Evolutionary conservation across 2,888 invertebrate genomes (phyloP).

Genomic region (Uropetala carovei): DNA sequence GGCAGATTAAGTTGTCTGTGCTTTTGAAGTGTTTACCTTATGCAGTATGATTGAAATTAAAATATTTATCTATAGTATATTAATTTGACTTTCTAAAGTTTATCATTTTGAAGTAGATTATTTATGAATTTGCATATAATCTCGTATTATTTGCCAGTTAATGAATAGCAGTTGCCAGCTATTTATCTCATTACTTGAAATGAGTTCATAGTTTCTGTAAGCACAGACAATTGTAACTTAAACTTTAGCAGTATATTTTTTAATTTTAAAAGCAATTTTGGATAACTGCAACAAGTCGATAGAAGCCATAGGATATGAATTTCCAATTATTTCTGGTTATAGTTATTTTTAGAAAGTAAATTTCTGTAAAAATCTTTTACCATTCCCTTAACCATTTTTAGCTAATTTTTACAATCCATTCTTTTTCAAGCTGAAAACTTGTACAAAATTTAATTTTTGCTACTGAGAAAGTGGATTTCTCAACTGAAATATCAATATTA

Average conservation of each 20-base stretch:
- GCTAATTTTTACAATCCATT: neutral
- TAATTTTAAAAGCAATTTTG: no score
- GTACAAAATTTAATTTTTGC: neutral
- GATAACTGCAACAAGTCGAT: neutral
- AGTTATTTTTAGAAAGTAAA: neutral
- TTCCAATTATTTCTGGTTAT: neutral
- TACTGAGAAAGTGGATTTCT: neutral
- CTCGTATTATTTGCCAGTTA: neutral
- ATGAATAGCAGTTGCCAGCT: neutral
- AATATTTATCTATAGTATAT: neutral
- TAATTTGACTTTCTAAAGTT: no score
- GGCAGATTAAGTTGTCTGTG: constrained; percentile 61
- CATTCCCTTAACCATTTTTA: neutral
- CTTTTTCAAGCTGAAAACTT: neutral
- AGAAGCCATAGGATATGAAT: neutral
- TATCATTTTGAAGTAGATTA: neutral
- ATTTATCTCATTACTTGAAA: neutral
- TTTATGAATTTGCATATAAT: neutral
- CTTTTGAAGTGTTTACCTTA: constrained; percentile 49
- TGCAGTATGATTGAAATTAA: neutral
- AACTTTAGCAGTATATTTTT: no score
- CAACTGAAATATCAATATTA: neutral
- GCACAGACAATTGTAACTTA: constrained; percentile 18
- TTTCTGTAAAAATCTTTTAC: neutral
- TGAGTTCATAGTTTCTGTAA: neutral